These are phyloP conservation scores for Odontesthes bonariensis DNA, from an alignment of 2,113 vertebrate species.

Conservation along the genomic window DNA sequence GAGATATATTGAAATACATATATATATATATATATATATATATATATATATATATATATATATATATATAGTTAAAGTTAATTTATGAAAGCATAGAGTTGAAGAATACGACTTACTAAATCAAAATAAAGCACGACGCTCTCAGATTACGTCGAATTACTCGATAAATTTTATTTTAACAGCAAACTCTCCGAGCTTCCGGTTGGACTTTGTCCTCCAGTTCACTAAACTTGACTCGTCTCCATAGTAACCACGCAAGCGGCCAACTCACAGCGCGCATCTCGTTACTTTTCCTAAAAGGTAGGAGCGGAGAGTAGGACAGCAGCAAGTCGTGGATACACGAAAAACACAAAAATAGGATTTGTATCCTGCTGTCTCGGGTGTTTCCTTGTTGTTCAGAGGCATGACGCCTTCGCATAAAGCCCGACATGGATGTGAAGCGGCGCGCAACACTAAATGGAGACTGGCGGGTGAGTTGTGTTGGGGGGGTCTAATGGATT, in stretches of 20 bases:
- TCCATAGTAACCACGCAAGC: slow-evolving; percentile 61
- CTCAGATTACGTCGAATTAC: no score
- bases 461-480: slow-evolving; percentile 64
- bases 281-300: slow-evolving; percentile 39
- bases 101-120: no score
- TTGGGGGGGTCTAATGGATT: not conserved
- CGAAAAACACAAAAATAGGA: not conserved
- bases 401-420: slow-evolving; percentile 68
- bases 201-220: not conserved
- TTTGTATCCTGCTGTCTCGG: not conserved
- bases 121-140: no score
- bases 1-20: not conserved
- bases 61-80: no score
- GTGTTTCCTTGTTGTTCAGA: not conserved
- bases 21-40: no score
- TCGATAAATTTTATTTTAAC: slow-evolving; percentile 34
- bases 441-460: slow-evolving; percentile 55
- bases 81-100: no score
- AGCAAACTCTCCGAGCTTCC: not conserved
- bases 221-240: slow-evolving; percentile 17
- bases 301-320: not conserved
- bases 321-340: not conserved
- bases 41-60: no score
- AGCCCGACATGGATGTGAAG: slow-evolving; percentile 56
- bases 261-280: slow-evolving; percentile 19